Evolutionary conservation across 2,113 vertebrate genomes (phyloP).

Genomic region (Scartelaos histophorus): DNA sequence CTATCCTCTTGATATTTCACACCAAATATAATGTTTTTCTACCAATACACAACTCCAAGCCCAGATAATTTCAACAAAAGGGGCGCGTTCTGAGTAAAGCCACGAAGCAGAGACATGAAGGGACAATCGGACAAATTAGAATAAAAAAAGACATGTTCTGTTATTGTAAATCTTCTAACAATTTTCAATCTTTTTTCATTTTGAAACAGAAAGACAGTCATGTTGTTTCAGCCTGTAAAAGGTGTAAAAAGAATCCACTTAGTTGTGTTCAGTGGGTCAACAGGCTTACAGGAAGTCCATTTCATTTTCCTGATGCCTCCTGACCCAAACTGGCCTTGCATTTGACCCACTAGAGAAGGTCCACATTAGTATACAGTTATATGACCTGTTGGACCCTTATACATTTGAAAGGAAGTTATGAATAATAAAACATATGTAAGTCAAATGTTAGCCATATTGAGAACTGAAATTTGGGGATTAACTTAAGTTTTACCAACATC

Average conservation of each 20-base stretch:
- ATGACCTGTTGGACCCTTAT: not conserved
- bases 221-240: not conserved
- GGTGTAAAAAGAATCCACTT: not conserved
- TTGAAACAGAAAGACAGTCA: too few relatives aligned
- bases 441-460: constrained; percentile 18
- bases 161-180: too few relatives aligned
- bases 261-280: not conserved
- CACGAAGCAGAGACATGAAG: too few relatives aligned
- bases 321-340: not conserved
- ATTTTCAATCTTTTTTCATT: too few relatives aligned
- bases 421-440: constrained; percentile 21
- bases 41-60: not conserved
- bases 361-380: not conserved
- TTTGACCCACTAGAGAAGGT: not conserved
- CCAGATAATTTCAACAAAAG: not conserved
- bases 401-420: not conserved
- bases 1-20: not conserved
- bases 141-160: too few relatives aligned
- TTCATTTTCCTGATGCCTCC: not conserved
- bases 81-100: too few relatives aligned
- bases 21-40: not conserved
- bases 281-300: not conserved
- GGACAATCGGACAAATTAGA: too few relatives aligned
- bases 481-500: constrained; percentile 32
- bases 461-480: constrained; percentile 21